Percentiles rank a stretch among this genome's conserved stretches.
These are phyloP conservation scores for Sycophila sp. DNA, from an alignment of 1,140 invertebrate genomes.

Conservation along the genomic window DNA sequence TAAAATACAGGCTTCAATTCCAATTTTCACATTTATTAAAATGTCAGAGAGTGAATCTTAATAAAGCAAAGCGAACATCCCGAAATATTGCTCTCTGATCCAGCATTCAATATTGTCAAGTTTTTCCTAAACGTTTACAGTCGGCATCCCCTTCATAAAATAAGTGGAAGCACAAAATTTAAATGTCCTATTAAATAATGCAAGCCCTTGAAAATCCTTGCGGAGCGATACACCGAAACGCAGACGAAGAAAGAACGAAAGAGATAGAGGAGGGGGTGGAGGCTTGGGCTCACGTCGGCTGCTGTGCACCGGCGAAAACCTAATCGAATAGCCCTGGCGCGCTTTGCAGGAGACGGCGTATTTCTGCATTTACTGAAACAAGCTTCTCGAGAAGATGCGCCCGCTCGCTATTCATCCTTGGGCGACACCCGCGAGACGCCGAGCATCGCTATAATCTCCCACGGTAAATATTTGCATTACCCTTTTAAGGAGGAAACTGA, in stretches of 20 bases:
- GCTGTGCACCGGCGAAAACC: background rate
- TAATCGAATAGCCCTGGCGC: slow-evolving; percentile 14
- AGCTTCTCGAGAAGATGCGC: slow-evolving; percentile 17
- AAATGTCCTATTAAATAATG: slow-evolving; percentile 15
- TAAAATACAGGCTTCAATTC: no score
- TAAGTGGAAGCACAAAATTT: no score
- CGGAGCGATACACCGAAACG: background rate
- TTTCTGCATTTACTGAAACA: slow-evolving; percentile 39
- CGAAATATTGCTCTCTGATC: no score
- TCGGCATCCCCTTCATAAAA: no score
- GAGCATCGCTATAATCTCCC: slow-evolving; percentile 48
- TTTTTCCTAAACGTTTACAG: no score
- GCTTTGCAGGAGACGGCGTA: background rate
- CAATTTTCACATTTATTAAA: no score
- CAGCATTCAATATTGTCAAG: no score
- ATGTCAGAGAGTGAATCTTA: no score
- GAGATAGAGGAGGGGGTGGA: no score
- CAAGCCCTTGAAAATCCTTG: background rate
- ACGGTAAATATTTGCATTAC: slow-evolving; percentile 54
- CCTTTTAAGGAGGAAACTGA: slow-evolving; percentile 43
- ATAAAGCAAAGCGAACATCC: no score
- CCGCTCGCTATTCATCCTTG: slow-evolving; percentile 18
- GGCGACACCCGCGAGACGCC: slow-evolving; percentile 12
- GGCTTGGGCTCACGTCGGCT: background rate
- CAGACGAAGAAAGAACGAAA: no score